Base-by-base conservation (phyloP, 2,888 invertebrate genomes). In the Philereme transversata region DNA sequence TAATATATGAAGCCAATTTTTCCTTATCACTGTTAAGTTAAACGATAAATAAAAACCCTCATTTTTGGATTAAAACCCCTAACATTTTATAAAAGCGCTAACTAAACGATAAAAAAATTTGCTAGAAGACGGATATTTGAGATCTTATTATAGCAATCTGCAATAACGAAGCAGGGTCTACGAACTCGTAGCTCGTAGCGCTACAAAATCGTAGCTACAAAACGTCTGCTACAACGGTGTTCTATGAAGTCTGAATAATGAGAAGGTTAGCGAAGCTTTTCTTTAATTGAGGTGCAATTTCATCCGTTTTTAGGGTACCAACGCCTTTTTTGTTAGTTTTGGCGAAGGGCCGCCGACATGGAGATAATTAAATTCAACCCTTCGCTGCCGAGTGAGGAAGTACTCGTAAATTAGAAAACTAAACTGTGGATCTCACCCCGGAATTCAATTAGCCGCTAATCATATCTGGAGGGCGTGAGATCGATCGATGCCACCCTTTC, bases 331-430 rank as follows among this genome's bases (percentile, higher is more conserved):
- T 79, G 71, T 66, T 72, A 77, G 79, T 79, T 83, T 81, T 77
- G 78, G 74, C 81, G 76, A 75, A 78, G 82, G 83, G 79, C 74
- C 73, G 79, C 74, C 80, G 78, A 81, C 82, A 78, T 73, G 73
- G 68, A 85, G 82, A 87, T 89, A 90, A 92, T 92, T 88, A 88
- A 90, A 91, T 89, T 87, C 83, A 88, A 91, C 90, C 90, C 90
- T 89, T 88, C 80, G 82, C 85, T 84, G 79, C 81, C 77, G 79
- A 81, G 83, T 81, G 83, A 84, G 85, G 86, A 86, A 86, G 90
- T 87, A 84, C 88, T 84, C 87, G 89, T 87, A 90, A 90, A 92
- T 91, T 91, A 88, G 90, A 91, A 91, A 91, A 92, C 91, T 91
- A 91, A 92, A 91, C 92, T 90, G 84, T 82, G 87, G 86, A 88